phyloP scores from a whole-genome alignment of 2,888 invertebrate genomes.

The Colostygia pectinataria region DNA sequence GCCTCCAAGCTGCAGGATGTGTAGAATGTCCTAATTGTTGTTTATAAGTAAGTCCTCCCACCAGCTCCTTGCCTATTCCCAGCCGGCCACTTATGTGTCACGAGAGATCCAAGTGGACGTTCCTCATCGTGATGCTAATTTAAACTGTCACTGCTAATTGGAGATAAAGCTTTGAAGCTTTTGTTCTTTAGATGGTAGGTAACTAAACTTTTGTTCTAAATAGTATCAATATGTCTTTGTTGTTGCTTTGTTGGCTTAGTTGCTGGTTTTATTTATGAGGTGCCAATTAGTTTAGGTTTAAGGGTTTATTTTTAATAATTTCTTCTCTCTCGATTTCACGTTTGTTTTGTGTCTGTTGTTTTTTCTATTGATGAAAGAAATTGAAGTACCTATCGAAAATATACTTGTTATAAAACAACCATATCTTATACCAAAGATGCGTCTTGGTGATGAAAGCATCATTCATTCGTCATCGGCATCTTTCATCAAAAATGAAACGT shows the following conservation, averaged over 20 bases:
- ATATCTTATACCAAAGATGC: too few species aligned
- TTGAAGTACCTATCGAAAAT: too few species aligned
- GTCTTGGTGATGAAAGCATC: too few species aligned
- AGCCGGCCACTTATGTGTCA: conserved; percentile 49
- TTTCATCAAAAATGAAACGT: too few species aligned
- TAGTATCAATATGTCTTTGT: conserved; percentile 2
- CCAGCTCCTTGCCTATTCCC: conserved; percentile 16
- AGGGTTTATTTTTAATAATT: conserved; percentile 18
- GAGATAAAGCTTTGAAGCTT: conserved; percentile 40
- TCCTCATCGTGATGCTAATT: conserved; percentile 60
- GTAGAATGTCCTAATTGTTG: too few species aligned
- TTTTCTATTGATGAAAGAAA: not conserved
- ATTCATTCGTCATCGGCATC: too few species aligned
- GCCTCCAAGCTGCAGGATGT: too few species aligned
- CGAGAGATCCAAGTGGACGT: conserved; percentile 42
- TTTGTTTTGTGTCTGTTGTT: not conserved
- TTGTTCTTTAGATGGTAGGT: conserved; percentile 16
- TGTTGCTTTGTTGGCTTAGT: conserved; percentile 5
- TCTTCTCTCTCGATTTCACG: not conserved
- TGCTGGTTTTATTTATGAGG: conserved; percentile 16
- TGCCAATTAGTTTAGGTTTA: conserved; percentile 16
- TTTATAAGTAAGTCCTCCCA: conserved; percentile 20
- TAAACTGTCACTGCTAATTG: conserved; percentile 49
- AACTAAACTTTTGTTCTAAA: too few species aligned
- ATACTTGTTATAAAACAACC: too few species aligned